Conservation (phyloP, 2,113 vertebrate species). For the Mus pahari region DNA sequence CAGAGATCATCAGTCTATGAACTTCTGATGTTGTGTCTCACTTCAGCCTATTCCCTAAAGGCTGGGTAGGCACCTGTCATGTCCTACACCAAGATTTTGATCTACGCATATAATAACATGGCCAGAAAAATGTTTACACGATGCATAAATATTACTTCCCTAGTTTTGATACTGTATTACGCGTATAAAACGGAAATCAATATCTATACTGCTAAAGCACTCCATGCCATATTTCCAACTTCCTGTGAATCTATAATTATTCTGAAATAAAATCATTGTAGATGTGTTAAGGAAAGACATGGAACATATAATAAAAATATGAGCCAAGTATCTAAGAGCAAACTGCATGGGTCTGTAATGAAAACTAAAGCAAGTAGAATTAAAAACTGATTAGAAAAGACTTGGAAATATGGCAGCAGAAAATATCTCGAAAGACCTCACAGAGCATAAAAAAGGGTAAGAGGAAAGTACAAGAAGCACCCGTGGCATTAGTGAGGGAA, state of each 20-base stretch:
- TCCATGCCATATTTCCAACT: neutral
- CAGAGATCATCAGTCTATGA: too few relatives aligned
- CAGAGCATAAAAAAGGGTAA: neutral
- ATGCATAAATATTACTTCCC: neutral
- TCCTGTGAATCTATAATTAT: neutral
- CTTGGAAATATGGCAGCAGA: neutral
- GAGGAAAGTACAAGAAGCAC: neutral
- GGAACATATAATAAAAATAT: neutral
- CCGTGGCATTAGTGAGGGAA: neutral
- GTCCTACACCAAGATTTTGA: neutral
- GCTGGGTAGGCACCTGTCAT: too few relatives aligned
- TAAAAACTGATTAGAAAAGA: slow-evolving; percentile 8
- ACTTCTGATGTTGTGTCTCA: too few relatives aligned
- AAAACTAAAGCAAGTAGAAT: neutral
- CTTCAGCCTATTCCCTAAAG: too few relatives aligned
- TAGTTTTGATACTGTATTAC: neutral
- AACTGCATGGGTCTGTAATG: neutral
- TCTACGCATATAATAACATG: neutral
- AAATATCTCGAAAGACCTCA: neutral
- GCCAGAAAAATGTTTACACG: neutral
- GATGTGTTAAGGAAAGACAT: neutral
- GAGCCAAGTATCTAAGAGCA: neutral
- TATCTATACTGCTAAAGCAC: neutral
- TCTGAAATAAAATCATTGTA: slow-evolving; percentile 32
- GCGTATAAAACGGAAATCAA: neutral